Base-by-base conservation (phyloP, 2,113 vertebrate genomes). In the Ptilonorhynchus violaceus region DNA sequence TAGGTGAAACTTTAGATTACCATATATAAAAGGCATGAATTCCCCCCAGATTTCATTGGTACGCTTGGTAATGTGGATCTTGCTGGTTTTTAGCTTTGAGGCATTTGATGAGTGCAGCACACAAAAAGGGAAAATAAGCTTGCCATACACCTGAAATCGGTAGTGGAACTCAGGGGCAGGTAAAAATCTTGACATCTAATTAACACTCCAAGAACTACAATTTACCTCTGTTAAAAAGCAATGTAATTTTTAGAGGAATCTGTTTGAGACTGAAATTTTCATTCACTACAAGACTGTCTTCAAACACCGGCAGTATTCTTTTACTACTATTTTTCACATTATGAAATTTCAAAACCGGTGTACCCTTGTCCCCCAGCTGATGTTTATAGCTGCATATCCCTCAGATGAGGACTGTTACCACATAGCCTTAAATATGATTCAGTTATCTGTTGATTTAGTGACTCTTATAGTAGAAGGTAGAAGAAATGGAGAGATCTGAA, bases 321-420 rank as follows among this genome's bases (percentile, higher is more conserved):
- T 74, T n/a, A 27, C 31, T 78, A n/a, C 35, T 20, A 3, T 15
- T 72, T 82, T 69, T 60, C n/a, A 16, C 22, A 19, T 44, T 22
- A 78, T 23, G 25, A 42, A 59, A 44, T 79, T 63, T 93, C 74
- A 85, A 47, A 85, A 52, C 30, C 66, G n/a, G 33, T 30, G 16
- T 64, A 69, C 47, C 46, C 14, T 85, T 88, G 44, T 49, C 67
- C 81, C 42, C 44, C 60, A 89, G 3, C 56, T 67, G 42, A 86
- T 53, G 37, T 27, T 75, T 88, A 56, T n/a, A 94, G 66, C 62
- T 93, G 84, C 46, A 33, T 69, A 76, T 76, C 78, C 74, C 62
- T 93, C 78, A 73, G 28, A 94, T n/a, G 46, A 93, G 81, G 50
- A 77, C 77, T 89, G 69, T 81, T 96, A 93, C 94, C 89, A 85